Conservation (phyloP, 2,113 vertebrate genomes). For the Phrynosoma platyrhinos region DNA sequence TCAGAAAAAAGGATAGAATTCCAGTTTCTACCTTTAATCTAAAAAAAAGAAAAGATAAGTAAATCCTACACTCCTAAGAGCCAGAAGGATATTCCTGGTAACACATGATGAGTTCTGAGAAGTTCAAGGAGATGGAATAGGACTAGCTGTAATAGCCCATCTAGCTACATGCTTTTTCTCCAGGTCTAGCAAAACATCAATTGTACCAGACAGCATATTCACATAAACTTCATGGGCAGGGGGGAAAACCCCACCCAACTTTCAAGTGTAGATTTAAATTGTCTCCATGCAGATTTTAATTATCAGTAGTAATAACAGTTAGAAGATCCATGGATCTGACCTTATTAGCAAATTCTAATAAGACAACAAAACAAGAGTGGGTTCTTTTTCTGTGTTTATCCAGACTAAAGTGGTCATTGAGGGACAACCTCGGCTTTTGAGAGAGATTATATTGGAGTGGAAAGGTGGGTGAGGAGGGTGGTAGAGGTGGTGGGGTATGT, state of each 20-base stretch:
- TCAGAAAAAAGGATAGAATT: background rate
- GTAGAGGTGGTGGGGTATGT: too few relatives aligned
- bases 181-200: background rate
- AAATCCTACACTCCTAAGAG: background rate
- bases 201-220: background rate
- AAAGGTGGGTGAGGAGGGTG: too few relatives aligned
- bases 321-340: too few relatives aligned
- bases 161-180: slow-evolving; percentile 8
- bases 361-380: too few relatives aligned
- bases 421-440: too few relatives aligned
- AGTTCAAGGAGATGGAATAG: background rate
- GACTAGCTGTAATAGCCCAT: background rate
- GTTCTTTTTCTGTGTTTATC: too few relatives aligned
- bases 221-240: background rate
- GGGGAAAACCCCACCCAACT: background rate
- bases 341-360: too few relatives aligned
- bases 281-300: too few relatives aligned
- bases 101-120: background rate
- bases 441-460: too few relatives aligned
- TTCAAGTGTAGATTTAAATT: background rate
- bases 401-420: background rate
- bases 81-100: background rate
- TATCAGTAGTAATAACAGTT: too few relatives aligned
- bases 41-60: too few relatives aligned
- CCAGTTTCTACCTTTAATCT: background rate